Evolutionary conservation across 2,113 vertebrate genomes (phyloP), one percentile per base, ranked within the genome.

Genomic region (Scomber colias): DNA sequence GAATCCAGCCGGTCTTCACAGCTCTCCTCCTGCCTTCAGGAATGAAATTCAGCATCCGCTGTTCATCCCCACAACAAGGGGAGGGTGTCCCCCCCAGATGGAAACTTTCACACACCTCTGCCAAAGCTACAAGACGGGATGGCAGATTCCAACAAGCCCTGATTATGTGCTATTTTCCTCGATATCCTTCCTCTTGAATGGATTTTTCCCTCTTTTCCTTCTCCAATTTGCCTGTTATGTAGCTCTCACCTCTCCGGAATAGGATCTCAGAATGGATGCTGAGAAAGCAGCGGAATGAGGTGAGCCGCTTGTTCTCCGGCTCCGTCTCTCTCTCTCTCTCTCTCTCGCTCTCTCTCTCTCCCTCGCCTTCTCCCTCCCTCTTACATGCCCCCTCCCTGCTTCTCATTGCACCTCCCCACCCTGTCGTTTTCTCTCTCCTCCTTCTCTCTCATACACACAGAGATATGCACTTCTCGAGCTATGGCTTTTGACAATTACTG

Each of bases 401-500:
- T 88, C 76, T 75, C 72, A 66, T 69, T 87, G 80, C 69, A 79
- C 82, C 81, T 90, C 87, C 89, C 83, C 88, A 88, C 84, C 88
- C 87, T 69, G 90, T 89, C 87, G 44, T 81, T 85, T 83, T 90
- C 87, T 85, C 81, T 84, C 77, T 84, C 77, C 75, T 81, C 80
- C 81, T 82, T 71, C 57, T 59, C 82, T 81, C 84, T 46, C 57
- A 16, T 7, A 61, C 27, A 54, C 72, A 87, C 35, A 71, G 44
- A 75, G 21, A 89, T 66, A 90, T 70, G 79, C 76, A 81, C 85
- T 75, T 77, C 80, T 90, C 81, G 35, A 51, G 79, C 82, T 80
- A 75, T 81, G 54, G 85, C 86, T 90, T 92, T 89, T 91, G 82
- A 92, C 89, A 92, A 91, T 94, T 92, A 95, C 92, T 72, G 90